These are phyloP conservation scores for Aphaenogaster ashmeadi DNA, from an alignment of 1,140 invertebrate genomes.

Conservation along the genomic window DNA sequence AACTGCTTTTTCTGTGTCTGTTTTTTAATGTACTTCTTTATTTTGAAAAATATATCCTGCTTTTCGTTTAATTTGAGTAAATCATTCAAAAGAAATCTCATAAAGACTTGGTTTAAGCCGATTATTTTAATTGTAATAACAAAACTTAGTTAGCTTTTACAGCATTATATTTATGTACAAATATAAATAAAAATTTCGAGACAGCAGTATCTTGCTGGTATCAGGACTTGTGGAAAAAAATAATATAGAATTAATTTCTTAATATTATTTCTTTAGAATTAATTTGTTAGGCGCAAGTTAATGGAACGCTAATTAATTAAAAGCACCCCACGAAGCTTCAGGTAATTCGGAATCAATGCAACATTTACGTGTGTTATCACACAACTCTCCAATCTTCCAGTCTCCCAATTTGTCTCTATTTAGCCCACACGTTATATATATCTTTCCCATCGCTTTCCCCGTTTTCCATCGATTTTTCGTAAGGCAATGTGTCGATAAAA, in stretches of 20 bases:
- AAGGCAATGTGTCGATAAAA: background rate
- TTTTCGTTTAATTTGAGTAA: too few relatives aligned
- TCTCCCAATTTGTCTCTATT: background rate
- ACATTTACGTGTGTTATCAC: background rate
- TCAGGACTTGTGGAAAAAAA: background rate
- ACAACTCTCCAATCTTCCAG: background rate
- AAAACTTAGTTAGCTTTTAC: background rate
- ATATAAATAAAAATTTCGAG: background rate
- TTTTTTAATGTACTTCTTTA: too few relatives aligned
- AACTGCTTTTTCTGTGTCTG: too few relatives aligned
- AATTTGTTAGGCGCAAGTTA: background rate
- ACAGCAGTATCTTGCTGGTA: background rate
- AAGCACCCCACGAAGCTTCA: background rate
- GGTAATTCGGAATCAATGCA: background rate
- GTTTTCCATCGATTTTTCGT: background rate
- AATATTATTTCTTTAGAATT: background rate
- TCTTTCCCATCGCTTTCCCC: background rate
- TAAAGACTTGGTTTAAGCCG: too few relatives aligned
- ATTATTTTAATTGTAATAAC: too few relatives aligned
- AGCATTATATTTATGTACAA: too few relatives aligned
- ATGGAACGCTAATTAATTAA: constrained; percentile 4
- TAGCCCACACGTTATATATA: background rate
- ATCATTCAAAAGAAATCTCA: too few relatives aligned
- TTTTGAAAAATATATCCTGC: too few relatives aligned
- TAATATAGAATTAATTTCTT: background rate